Conservation (phyloP, 2,113 vertebrate species). For the Periophthalmodon schlosseri region DNA sequence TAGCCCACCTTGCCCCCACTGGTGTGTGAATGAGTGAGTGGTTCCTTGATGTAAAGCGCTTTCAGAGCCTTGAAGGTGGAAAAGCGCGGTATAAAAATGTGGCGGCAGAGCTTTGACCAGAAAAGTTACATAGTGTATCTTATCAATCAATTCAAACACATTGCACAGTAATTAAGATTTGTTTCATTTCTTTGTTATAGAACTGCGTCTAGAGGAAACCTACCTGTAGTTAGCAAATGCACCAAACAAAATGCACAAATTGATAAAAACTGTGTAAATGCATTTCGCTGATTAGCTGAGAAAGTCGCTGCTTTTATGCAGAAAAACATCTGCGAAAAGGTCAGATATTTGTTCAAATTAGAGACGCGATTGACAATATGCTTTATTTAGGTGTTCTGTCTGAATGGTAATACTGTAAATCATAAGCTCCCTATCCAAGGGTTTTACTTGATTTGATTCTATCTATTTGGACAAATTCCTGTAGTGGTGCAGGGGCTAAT, state of each 20-base stretch:
- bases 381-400: not conserved
- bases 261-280: not conserved
- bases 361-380: not conserved
- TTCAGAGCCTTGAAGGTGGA: too few relatives aligned
- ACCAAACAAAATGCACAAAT: not conserved
- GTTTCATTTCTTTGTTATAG: not conserved
- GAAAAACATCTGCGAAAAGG: not conserved
- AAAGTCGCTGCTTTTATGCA: not conserved
- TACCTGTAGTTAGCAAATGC: not conserved
- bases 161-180: not conserved
- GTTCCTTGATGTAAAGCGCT: too few relatives aligned
- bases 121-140: too few relatives aligned
- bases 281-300: not conserved
- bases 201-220: not conserved
- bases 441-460: too few relatives aligned
- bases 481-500: too few relatives aligned
- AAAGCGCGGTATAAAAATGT: too few relatives aligned
- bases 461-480: too few relatives aligned
- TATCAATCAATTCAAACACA: not conserved
- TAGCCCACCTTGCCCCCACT: too few relatives aligned
- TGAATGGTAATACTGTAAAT: not conserved
- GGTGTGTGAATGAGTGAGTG: too few relatives aligned
- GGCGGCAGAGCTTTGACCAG: too few relatives aligned
- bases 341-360: conserved; percentile 7
- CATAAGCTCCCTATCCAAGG: not conserved